Conservation (phyloP, 2,888 invertebrate genomes). For the Philhelius pedissequus region DNA sequence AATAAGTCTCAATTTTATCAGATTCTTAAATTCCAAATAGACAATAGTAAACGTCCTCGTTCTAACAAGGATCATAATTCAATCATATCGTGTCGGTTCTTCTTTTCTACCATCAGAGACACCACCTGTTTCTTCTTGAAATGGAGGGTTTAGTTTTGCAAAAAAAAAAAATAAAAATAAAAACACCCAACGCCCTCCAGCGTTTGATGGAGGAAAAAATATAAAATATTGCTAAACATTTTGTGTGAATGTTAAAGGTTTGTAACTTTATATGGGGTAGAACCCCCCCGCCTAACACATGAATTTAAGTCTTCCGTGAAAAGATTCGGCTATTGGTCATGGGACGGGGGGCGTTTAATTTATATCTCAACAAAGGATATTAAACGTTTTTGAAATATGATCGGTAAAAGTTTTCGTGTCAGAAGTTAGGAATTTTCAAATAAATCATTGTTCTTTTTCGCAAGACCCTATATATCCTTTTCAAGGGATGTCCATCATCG, state of each 20-base stretch:
- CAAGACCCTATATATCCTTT: neutral
- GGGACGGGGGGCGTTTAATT: constrained; percentile 27
- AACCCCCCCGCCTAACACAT: neutral
- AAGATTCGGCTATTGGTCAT: neutral
- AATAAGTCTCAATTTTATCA: neutral
- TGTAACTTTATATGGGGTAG: neutral
- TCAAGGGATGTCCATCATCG: too few relatives aligned
- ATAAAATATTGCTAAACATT: constrained; percentile 45
- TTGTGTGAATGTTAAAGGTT: constrained; percentile 29
- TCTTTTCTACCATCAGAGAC: neutral
- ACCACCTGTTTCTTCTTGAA: constrained; percentile 42
- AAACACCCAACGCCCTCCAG: neutral
- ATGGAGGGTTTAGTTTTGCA: neutral
- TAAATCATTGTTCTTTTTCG: constrained; percentile 22
- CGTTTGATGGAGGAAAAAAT: constrained; percentile 4
- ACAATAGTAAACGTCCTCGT: constrained; percentile 20
- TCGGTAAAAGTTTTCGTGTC: constrained; percentile 38
- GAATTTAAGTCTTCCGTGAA: constrained; percentile 15
- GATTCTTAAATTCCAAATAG: constrained; percentile 15
- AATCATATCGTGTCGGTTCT: constrained; percentile 32
- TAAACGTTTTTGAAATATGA: constrained; percentile 66
- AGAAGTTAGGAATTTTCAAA: constrained; percentile 43
- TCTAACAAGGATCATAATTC: constrained; percentile 59
- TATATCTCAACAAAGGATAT: constrained; percentile 52
- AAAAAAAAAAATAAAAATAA: neutral